Conservation (phyloP, 2,888 invertebrate genomes). For the Argyresthia goedartella region DNA sequence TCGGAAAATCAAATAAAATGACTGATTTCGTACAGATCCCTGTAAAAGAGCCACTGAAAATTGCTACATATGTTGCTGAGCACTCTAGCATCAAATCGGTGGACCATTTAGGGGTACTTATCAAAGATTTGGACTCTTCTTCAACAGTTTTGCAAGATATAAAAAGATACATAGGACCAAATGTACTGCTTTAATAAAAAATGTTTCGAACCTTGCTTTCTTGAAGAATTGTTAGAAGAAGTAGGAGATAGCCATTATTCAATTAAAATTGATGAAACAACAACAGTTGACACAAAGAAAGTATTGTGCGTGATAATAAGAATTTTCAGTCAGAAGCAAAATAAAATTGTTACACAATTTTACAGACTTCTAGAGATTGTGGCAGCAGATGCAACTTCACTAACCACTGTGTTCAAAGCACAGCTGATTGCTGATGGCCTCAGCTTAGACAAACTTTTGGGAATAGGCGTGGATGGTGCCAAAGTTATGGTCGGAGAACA, state of each 20-base stretch:
- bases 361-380: constrained; percentile 3
- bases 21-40: too few relatives aligned
- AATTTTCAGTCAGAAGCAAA: constrained; percentile 1
- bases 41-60: too few relatives aligned
- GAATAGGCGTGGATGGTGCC: background rate
- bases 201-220: background rate
- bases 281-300: background rate
- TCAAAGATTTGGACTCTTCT: background rate
- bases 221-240: background rate
- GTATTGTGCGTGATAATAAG: background rate
- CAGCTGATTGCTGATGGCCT: constrained; percentile 3
- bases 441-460: background rate
- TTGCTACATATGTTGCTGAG: too few relatives aligned
- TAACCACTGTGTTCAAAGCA: background rate
- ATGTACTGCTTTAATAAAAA: background rate
- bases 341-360: constrained; percentile 3
- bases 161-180: background rate
- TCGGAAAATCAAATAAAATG: background rate
- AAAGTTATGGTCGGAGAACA: background rate
- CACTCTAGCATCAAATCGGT: background rate
- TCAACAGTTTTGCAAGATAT: background rate
- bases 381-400: background rate
- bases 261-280: background rate
- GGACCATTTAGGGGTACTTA: background rate
- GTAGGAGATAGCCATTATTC: background rate